phyloP scores from a whole-genome alignment of 2,888 invertebrate genomes.

The Mythimna ferrago region DNA sequence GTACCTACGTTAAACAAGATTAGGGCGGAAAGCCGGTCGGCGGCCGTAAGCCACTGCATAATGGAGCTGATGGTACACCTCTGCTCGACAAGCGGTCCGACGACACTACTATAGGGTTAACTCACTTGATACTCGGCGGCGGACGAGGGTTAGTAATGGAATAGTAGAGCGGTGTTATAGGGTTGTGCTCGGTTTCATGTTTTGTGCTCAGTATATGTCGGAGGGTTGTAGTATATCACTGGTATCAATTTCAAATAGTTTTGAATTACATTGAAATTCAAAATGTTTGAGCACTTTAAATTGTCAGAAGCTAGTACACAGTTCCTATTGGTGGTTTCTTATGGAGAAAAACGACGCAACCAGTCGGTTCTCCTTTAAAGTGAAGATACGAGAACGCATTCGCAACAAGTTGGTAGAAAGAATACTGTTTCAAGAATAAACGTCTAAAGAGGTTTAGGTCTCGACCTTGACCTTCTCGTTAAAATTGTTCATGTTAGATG shows the following conservation, averaged over 20 bases:
- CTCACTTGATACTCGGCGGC: slow-evolving; percentile 55
- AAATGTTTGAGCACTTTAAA: too few species aligned
- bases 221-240: too few species aligned
- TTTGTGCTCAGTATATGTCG: not conserved
- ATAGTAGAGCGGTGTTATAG: slow-evolving; percentile 6
- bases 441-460: not conserved
- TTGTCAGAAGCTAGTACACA: too few species aligned
- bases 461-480: not conserved
- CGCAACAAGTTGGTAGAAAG: not conserved
- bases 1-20: slow-evolving; percentile 73
- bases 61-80: slow-evolving; percentile 68
- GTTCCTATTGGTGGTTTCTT: too few species aligned
- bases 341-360: too few species aligned
- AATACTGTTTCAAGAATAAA: not conserved
- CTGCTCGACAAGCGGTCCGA: slow-evolving; percentile 57
- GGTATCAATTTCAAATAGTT: not conserved
- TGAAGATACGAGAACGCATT: too few species aligned
- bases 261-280: too few species aligned
- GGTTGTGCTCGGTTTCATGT: slow-evolving; percentile 31
- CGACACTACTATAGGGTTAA: slow-evolving; percentile 34
- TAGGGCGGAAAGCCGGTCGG: slow-evolving; percentile 72
- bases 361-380: too few species aligned
- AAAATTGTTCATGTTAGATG: not conserved
- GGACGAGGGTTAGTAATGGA: slow-evolving; percentile 12
- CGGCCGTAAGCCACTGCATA: slow-evolving; percentile 75